Evolutionary conservation across 2,797 vertebrate species (phyloP), one percentile per base, ranked within the genome.

Genomic region (Sebastes kiyomatsui): DNA sequence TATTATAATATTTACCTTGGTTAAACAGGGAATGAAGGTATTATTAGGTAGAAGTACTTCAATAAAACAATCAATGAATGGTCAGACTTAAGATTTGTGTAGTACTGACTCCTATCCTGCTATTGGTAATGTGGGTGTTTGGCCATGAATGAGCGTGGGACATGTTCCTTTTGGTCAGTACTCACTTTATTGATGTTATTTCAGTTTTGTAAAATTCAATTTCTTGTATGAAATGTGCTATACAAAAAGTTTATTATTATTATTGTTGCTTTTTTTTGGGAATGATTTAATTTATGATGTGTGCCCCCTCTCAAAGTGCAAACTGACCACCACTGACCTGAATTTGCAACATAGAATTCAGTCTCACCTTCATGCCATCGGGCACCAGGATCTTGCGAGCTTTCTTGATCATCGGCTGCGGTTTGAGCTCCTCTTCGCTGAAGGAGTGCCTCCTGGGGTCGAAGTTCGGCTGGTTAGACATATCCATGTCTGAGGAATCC

Each of bases 361-460:
- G 5, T 8, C 79, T 92, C 55, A 98, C 97, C 97, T 98, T 98
- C 91, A 98, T 92, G 78, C 96, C 96, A 4, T 98, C 97, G 0
- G 97, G 97, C 72, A 98, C 97, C 82, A 97, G 96, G 89, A 97
- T 97, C 92, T 98, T 98, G 76, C 97, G 95, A 0, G 97, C 97
- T 92, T 98, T 98, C 93, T 98, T 98, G 95, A 97, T 97, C 95
- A 98, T 97, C 6, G 97, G 97, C 91, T 98, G 97, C 2, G 97
- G 97, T 75, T 98, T 98, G 30, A 98, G 96, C 69, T 98, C 97
- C 49, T 98, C 97, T 38, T 98, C 97, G 0, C 95, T 97, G 90
- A 98, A 97, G 11, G 96, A 94, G 74, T 97, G 97, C 76, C 96
- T 96, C 77, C 96, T 94, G 23, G 97, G 97, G 91, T 98, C 97